phyloP scores from a whole-genome alignment of 2,113 vertebrate genomes.

The Seriola dumerili region DNA sequence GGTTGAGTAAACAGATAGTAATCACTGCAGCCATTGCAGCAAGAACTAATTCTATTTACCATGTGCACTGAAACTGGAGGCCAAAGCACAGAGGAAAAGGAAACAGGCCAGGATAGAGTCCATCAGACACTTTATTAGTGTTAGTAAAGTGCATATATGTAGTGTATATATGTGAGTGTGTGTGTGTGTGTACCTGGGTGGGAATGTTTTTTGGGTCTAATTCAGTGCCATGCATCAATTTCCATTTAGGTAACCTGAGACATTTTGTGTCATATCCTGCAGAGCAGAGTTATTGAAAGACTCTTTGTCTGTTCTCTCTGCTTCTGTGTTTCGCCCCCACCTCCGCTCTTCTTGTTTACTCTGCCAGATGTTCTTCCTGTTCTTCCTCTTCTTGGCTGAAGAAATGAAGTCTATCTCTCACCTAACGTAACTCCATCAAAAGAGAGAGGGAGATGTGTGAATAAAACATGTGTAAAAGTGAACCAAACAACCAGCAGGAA shows the following conservation, averaged over 20 bases:
- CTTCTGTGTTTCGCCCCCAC: not conserved
- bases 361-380: not conserved
- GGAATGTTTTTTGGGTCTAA: not conserved
- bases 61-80: not conserved
- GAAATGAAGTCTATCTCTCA: slow-evolving; percentile 7
- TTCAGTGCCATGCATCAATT: not conserved
- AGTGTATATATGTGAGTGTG: not conserved
- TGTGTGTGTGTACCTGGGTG: not conserved
- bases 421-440: slow-evolving; percentile 8
- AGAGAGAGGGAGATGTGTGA: slow-evolving; percentile 4
- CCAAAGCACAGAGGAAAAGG: not conserved
- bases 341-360: not conserved
- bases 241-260: not conserved
- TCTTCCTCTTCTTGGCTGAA: not conserved
- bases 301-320: not conserved
- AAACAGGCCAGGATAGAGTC: not conserved
- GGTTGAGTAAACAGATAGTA: not conserved
- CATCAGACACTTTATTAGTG: not conserved
- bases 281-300: not conserved
- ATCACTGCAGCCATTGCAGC: not conserved
- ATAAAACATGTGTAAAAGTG: slow-evolving; percentile 50
- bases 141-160: not conserved
- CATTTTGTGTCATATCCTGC: not conserved
- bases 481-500: slow-evolving; percentile 38
- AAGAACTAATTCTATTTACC: not conserved